These are phyloP conservation scores for Caenorhabditis sp. DNA, from an alignment of 2,888 invertebrate genomes.

Conservation along the genomic window DNA sequence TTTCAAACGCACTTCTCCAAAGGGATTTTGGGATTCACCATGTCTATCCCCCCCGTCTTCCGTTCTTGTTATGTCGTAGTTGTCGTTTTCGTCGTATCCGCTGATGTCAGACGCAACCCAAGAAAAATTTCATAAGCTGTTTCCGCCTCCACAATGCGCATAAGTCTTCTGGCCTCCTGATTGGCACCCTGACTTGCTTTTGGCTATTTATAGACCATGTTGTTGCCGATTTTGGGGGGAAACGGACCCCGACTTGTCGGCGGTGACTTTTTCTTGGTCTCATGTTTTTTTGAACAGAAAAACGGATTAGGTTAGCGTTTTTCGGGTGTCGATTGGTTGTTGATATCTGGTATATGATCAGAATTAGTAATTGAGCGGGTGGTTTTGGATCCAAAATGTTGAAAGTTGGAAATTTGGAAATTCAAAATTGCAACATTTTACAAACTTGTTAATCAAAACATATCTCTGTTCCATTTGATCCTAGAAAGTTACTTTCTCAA, in stretches of 20 bases:
- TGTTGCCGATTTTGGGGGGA: too few relatives aligned
- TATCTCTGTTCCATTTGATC: too few relatives aligned
- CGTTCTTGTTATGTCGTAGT: not conserved
- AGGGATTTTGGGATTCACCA: not conserved
- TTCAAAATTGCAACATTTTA: too few relatives aligned
- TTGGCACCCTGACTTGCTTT: slow-evolving; percentile 21
- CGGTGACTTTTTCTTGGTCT: too few relatives aligned
- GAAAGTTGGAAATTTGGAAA: too few relatives aligned
- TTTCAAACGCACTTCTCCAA: not conserved
- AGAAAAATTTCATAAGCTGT: slow-evolving; percentile 55
- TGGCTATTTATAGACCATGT: slow-evolving; percentile 49
- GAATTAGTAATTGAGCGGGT: slow-evolving; percentile 27
- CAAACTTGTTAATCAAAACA: too few relatives aligned
- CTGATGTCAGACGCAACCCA: slow-evolving; percentile 8
- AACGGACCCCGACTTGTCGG: not conserved
- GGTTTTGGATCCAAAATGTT: not conserved
- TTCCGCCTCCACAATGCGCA: slow-evolving; percentile 57
- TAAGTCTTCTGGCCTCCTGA: slow-evolving; percentile 35
- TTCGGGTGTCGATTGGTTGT: not conserved
- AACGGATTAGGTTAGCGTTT: too few relatives aligned
- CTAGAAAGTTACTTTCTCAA: too few relatives aligned
- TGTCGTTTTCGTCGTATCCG: slow-evolving; percentile 24
- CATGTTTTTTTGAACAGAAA: too few relatives aligned
- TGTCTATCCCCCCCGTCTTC: too few relatives aligned
- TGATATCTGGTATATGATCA: slow-evolving; percentile 41